Evolutionary conservation across 92 coral and sea anemone genomes (phyloP).

Genomic region (Porites divaricata): DNA sequence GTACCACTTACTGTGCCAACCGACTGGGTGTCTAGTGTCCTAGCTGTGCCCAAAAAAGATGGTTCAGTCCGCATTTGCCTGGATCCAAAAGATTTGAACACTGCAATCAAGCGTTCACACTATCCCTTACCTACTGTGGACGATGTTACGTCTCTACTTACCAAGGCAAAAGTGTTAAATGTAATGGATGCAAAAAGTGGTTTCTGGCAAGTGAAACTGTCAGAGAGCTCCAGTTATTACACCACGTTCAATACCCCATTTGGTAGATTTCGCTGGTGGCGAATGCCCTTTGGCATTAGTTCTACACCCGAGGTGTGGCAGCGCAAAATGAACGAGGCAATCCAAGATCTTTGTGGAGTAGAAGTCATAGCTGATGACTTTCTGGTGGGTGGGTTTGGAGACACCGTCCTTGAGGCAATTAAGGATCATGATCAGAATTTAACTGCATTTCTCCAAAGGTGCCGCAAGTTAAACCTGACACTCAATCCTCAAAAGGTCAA

Average conservation of each 20-base stretch:
- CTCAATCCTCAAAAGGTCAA: constrained; percentile 34
- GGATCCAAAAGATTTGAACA: too few species aligned
- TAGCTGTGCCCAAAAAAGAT: constrained; percentile 3
- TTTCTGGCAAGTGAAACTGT: constrained; percentile 44
- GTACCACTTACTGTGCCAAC: constrained; percentile 33
- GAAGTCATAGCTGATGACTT: constrained; percentile 37
- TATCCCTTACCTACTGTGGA: constrained; percentile 40
- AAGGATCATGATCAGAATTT: constrained; percentile 36
- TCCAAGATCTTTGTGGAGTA: constrained; percentile 36
- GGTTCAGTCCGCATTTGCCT: too few species aligned
- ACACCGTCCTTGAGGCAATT: constrained; percentile 36
- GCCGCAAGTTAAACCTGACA: constrained; percentile 42
- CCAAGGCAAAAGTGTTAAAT: constrained; percentile 39
- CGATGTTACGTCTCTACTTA: constrained; percentile 35
- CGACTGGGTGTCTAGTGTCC: too few species aligned
- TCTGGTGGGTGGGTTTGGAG: constrained; percentile 41
- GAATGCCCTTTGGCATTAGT: constrained; percentile 50
- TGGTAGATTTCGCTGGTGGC: constrained; percentile 33
- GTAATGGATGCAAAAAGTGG: constrained; percentile 36
- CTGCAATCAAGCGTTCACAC: neutral
- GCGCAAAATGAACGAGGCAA: constrained; percentile 41
- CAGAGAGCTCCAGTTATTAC: constrained; percentile 7
- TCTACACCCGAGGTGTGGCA: constrained; percentile 46
- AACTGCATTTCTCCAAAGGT: constrained; percentile 41
- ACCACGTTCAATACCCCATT: constrained; percentile 50